Evolutionary conservation across 2,113 vertebrate genomes (phyloP), one percentile per base, ranked within the genome.

Genomic region (Alethe diademata): DNA sequence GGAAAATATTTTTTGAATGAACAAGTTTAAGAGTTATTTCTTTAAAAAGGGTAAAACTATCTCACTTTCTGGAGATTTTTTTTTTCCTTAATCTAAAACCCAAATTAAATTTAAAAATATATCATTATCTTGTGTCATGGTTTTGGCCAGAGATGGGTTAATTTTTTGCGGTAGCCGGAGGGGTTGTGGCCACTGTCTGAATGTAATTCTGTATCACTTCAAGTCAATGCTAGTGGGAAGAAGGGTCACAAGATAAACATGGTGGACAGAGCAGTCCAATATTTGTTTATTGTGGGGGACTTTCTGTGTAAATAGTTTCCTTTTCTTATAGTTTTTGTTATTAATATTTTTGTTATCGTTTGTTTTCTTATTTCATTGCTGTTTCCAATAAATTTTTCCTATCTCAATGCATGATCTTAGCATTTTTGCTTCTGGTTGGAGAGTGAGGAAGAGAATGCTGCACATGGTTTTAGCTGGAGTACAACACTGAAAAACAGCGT

Each of bases 401-500:
- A 18, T 53, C 23, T 40, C 38, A 67, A 13, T 23, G 7, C 4
- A 33, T 20, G 28, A n/a, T 40, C 16, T 74, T 53, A n/a, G 8
- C 5, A 14, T 22, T 53, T 67, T 67, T 60, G 20, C n/a, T 53
- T 74, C 25, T 16, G 19, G 8, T 5, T 81, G 60, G 11, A 45
- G 13, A 6, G 25, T 51, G 28, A 11, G 12, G 19, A 38, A 79
- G 17, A 20, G 24, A 15, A 38, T 3, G 8, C 10, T 28, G 18
- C 15, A 33, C 33, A 31, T 57, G 11, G 13, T 50, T 58, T 70
- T 35, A 42, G 11, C 11, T 35, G 20, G 36, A 74, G 16, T 50
- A 50, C 11, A 35, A 11, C 25, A 56, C 1, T 11, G 24, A 40
- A 40, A 8, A 66, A 6, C 11, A 26, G 11, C 0, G 0, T 19